Evolutionary conservation across 2,113 vertebrate genomes (phyloP), one percentile per base, ranked within the genome.

Genomic region (Malurus alboscapulatus): DNA sequence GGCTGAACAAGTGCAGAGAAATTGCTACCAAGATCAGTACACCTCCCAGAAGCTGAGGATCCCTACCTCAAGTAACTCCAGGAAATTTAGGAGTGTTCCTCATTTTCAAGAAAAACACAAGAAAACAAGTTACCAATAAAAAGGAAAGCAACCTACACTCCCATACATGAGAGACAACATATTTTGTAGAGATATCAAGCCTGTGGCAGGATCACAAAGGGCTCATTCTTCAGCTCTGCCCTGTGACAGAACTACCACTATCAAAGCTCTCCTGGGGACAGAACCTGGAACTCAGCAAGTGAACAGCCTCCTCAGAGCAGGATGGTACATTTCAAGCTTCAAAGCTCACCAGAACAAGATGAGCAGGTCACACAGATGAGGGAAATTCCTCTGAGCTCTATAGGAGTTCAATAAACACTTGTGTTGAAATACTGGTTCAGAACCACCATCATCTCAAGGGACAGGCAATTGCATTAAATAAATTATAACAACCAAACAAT

Each of bases 401-500:
- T 12, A 73, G 79, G 42, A 38, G 19, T 62, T 76, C 47, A 76
- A 10, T 51, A 82, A 89, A 61, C 36, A 73, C 6, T 90, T 55
- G 13, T 9, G 22, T 25, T 69, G 71, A 76, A 76, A 63, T 50
- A 53, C 40, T 79, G 68, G 19, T 87, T 92, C 82, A 91, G 77
- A 92, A 44, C 5, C 21, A 62, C 48, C 32, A 34, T 18, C 78
- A 85, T 51, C 19, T 73, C 18, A 83, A 83, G 20, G 38, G 44
- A 75, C 73, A 63, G 48, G 30, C 36, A 90, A 50, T 24, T 83
- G 36, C 8, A 27, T 42, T 74, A 80, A 87, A 87, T 85, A 79
- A 96, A 96, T 90, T 55, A 65, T 81, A 84, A 26, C 44, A 51
- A 59, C 15, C 12, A 71, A 84, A 87, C 58, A 87, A 87, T 44